Evolutionary conservation across 2,797 vertebrate genomes (phyloP).

Genomic region (Pantherophis alleghaniensis): DNA sequence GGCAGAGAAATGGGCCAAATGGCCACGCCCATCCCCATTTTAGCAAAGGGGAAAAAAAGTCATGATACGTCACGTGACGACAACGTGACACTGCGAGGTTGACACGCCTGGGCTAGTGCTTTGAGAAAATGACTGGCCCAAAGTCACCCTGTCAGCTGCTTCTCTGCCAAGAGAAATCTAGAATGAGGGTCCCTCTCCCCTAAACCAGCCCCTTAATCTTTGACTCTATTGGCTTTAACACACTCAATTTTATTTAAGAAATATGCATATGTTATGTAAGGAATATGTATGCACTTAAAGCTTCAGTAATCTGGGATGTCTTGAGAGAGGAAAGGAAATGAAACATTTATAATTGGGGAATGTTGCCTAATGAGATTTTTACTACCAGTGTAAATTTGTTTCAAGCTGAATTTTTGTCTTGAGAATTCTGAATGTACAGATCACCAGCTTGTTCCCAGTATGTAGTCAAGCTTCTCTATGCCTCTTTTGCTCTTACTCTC

Average conservation of each 20-base stretch:
- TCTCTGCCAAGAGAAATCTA: neutral
- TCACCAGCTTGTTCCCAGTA: slow-evolving; percentile 66
- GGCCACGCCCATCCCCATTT: no score
- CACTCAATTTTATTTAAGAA: neutral
- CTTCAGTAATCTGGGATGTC: slow-evolving; percentile 64
- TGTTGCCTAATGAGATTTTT: slow-evolving; percentile 76
- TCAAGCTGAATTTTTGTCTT: slow-evolving; percentile 75
- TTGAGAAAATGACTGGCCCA: neutral
- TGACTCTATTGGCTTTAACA: neutral
- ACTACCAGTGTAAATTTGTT: slow-evolving; percentile 72
- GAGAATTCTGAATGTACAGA: slow-evolving; percentile 74
- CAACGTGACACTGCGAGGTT: no score
- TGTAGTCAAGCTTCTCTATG: slow-evolving; percentile 59
- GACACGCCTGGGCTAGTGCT: neutral
- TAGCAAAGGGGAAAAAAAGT: no score
- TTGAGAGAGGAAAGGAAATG: slow-evolving; percentile 49
- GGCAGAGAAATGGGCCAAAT: neutral
- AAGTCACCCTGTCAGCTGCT: neutral
- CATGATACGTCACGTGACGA: no score
- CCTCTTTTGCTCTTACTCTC: slow-evolving; percentile 56
- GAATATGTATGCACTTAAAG: neutral
- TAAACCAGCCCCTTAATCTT: neutral
- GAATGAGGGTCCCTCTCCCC: neutral
- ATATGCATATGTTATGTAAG: neutral
- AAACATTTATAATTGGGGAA: slow-evolving; percentile 65